Percentiles rank a stretch among this genome's conserved stretches.
Evolutionary conservation across 1,140 invertebrate genomes (phyloP).

Genomic region (Propsilocerus akamusi): DNA sequence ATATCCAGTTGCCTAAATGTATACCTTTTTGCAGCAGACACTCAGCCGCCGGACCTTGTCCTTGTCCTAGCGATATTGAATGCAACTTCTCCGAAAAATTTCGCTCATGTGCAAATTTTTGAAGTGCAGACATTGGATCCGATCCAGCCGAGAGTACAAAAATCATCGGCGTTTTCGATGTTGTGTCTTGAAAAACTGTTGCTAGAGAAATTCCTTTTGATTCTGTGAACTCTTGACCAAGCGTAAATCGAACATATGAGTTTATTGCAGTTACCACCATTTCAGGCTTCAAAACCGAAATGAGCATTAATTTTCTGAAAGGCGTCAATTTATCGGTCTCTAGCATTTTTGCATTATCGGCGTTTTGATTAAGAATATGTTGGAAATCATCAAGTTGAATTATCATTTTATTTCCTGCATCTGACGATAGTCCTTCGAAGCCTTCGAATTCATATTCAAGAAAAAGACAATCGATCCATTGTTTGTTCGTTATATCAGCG

Average conservation of each 20-base stretch:
- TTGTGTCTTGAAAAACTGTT: constrained; percentile 50
- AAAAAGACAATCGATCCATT: constrained; percentile 40
- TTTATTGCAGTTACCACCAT: constrained; percentile 62
- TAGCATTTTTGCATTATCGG: constrained; percentile 3
- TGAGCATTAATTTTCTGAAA: constrained; percentile 67
- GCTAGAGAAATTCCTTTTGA: constrained; percentile 24
- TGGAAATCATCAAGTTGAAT: constrained; percentile 36
- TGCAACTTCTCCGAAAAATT: constrained; percentile 54
- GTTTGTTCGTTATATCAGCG: constrained; percentile 29
- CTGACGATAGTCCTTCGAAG: constrained; percentile 30
- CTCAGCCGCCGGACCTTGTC: constrained; percentile 70
- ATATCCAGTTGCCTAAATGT: constrained; percentile 60
- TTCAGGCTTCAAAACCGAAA: constrained; percentile 63
- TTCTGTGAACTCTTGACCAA: constrained; percentile 63
- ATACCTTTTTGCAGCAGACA: constrained; percentile 54
- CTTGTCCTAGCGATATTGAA: constrained; percentile 78
- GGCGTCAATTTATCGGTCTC: constrained; percentile 40
- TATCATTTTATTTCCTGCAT: constrained; percentile 32
- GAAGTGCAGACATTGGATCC: constrained; percentile 68
- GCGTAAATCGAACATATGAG: constrained; percentile 53
- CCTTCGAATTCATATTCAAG: constrained; percentile 31
- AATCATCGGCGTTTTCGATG: constrained; percentile 53
- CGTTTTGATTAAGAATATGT: constrained; percentile 10
- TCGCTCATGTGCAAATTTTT: constrained; percentile 62
- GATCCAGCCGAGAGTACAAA: constrained; percentile 83